These are phyloP conservation scores for Antennarius maculatus DNA, from an alignment of 2,797 vertebrate species.

Conservation along the genomic window DNA sequence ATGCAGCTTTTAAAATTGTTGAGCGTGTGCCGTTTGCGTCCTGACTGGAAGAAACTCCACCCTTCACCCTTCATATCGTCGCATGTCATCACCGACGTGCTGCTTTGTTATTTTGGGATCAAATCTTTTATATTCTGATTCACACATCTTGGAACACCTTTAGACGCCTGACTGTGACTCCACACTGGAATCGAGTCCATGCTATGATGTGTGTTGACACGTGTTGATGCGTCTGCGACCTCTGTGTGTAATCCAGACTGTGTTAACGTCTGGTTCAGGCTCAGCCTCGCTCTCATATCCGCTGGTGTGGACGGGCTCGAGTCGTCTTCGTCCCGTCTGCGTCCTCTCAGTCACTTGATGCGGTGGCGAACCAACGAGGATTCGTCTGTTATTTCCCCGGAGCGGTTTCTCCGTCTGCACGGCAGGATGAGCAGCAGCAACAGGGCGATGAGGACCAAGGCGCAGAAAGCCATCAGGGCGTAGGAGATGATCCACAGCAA, in stretches of 20 bases:
- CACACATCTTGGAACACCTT: slow-evolving; percentile 18
- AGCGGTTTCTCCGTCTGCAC: slow-evolving; percentile 61
- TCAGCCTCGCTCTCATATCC: slow-evolving; percentile 24
- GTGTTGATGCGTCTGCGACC: slow-evolving; percentile 23
- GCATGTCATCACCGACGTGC: slow-evolving; percentile 4
- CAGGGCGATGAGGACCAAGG: slow-evolving; percentile 85
- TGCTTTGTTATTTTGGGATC: background rate
- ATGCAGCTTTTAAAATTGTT: slow-evolving; percentile 2
- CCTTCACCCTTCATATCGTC: background rate
- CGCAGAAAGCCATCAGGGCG: slow-evolving; percentile 89
- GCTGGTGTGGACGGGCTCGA: slow-evolving; percentile 16
- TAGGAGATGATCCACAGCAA: slow-evolving; percentile 93
- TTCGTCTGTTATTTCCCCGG: slow-evolving; percentile 90
- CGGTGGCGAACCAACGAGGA: slow-evolving; percentile 94
- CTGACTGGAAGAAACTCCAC: slow-evolving; percentile 4
- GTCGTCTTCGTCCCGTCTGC: slow-evolving; percentile 10
- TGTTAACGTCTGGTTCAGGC: slow-evolving; percentile 18
- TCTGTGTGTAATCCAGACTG: slow-evolving; percentile 36
- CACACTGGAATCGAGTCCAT: background rate
- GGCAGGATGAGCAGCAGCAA: slow-evolving; percentile 87
- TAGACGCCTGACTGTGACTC: background rate
- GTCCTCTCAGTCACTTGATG: slow-evolving; percentile 89
- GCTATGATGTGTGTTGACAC: too few species aligned
- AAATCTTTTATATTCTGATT: slow-evolving; percentile 28
- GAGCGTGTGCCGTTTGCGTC: too few species aligned